These are phyloP conservation scores for Rhyzopertha dominica DNA, from an alignment of 1,140 invertebrate genomes.

Conservation along the genomic window DNA sequence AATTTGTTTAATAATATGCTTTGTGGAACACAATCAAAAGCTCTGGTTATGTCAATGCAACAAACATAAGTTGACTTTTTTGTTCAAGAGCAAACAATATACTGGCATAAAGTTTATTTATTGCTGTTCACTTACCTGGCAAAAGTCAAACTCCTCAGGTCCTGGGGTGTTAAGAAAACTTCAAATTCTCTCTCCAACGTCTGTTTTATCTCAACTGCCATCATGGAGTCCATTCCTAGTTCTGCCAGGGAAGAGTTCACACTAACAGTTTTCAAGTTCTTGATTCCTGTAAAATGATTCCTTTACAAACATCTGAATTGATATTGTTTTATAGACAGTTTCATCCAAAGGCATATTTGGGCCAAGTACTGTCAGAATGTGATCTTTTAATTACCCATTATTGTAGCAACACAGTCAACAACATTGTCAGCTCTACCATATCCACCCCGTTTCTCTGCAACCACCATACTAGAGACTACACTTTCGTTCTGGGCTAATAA, in stretches of 20 bases:
- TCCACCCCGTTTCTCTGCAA: constrained; percentile 63
- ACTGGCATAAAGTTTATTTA: no score
- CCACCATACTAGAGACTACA: constrained; percentile 74
- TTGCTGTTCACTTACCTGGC: no score
- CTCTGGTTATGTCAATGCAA: no score
- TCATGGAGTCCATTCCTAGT: constrained; percentile 84
- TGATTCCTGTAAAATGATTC: constrained; percentile 40
- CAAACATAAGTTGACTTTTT: no score
- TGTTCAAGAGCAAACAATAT: no score
- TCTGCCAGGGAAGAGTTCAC: constrained; percentile 69
- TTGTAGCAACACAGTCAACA: constrained; percentile 60
- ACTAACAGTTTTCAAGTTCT: constrained; percentile 57
- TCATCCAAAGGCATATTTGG: no score
- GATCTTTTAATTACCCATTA: constrained; percentile 50
- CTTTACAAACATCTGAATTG: no score
- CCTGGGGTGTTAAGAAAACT: constrained; percentile 54
- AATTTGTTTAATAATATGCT: no score
- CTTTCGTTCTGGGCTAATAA: constrained; percentile 61
- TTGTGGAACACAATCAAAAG: no score
- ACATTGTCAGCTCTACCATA: constrained; percentile 54
- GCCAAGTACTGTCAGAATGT: no score
- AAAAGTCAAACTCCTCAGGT: constrained; percentile 52
- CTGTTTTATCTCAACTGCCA: constrained; percentile 79
- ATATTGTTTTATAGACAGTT: no score
- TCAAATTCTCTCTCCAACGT: constrained; percentile 61